phyloP scores from a whole-genome alignment of 2,797 vertebrate genomes.

The Cynopterus sphinx region DNA sequence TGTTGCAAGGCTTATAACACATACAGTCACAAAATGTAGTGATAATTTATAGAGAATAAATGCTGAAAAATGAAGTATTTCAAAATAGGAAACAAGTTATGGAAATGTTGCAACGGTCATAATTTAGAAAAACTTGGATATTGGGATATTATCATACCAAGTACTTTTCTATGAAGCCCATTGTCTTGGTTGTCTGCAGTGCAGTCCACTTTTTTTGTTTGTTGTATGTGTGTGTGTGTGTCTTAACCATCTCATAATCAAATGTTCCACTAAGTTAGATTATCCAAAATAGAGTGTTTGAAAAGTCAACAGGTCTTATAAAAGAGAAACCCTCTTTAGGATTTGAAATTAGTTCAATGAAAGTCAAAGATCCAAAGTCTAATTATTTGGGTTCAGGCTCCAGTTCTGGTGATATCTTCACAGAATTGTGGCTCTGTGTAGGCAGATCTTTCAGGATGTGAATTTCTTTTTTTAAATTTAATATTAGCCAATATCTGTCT shows the following conservation, averaged over 20 bases:
- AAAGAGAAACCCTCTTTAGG: not conserved
- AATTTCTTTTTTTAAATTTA: not conserved
- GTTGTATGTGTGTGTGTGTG: not conserved
- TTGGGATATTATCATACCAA: not conserved
- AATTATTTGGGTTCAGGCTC: not conserved
- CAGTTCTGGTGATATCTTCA: not conserved
- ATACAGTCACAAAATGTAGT: not conserved
- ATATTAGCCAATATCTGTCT: not conserved
- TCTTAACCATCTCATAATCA: not conserved
- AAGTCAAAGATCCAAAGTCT: not conserved
- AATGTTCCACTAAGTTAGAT: not conserved
- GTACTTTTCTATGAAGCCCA: not conserved
- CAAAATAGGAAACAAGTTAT: not conserved
- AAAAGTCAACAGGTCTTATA: not conserved
- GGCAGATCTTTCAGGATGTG: not conserved
- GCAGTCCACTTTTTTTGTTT: not conserved
- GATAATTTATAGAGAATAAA: not conserved
- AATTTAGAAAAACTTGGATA: not conserved
- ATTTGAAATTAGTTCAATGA: not conserved
- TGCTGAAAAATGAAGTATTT: not conserved
- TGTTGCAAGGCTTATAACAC: not conserved
- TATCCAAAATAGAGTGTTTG: not conserved
- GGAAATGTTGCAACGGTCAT: not conserved
- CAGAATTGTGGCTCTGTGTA: not conserved
- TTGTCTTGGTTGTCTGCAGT: not conserved